Base-by-base conservation (phyloP, 2,797 vertebrate species). In the Carcharodon carcharias region DNA sequence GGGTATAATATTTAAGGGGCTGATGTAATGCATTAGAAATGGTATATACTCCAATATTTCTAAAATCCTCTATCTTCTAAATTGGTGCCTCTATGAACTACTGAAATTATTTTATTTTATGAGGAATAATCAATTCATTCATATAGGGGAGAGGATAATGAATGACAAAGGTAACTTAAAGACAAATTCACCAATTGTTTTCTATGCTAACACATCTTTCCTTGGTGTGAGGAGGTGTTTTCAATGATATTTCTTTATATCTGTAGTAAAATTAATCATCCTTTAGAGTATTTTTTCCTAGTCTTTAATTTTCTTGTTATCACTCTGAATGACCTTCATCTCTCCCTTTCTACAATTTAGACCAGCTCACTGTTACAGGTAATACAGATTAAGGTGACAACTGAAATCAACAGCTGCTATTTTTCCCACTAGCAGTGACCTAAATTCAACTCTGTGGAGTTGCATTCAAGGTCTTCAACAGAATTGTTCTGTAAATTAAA, bases 61-160 rank as follows among this genome's bases (percentile, higher is more conserved):
- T 61, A 91, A 91, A 61, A 61, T n/a, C 4, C 0, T 31, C 88
- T 61, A 16, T n/a, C 0, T 61, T 61, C 56, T 89, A 58, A 89
- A 89, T 0, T 56, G 50, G 31, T 58, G 2, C 54, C 11, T 89
- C 54, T 16, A 91, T 0, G 4, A 35, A 91, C 56, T 61, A 16
- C 12, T 91, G 88, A 91, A 91, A 91, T 31, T 31, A 92, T 92
- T 91, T 91, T 61, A 91, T 63, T 40, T 92, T 65, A 85, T 45
- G 18, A 85, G 1, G 18, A 45, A 85, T 50, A 50, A 45, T 65
- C n/a, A n/a, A 1, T 63, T 92, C 16, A 26, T 35, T 5, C 88
- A 65, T 3, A 40, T 23, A 92, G 35, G 14, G 35, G 28, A 65
- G 54, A 40, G 61, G n/a, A 65, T 61, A 7, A 65, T 65, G 63